Conservation (phyloP, 1,140 invertebrate genomes). For the Cyclargus thomasi region DNA sequence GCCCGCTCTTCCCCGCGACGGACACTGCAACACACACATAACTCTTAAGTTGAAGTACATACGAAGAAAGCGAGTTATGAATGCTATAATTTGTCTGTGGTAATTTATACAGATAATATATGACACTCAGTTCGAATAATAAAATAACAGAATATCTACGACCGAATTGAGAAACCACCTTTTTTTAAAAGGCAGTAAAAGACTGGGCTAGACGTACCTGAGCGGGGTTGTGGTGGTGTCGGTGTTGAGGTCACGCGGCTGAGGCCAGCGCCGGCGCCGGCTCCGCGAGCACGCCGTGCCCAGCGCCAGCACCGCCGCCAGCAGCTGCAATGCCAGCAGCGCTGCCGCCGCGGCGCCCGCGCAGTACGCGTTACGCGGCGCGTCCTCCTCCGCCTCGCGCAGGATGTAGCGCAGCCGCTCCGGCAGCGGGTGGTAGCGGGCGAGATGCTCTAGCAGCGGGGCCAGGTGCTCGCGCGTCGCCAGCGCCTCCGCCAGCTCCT, state of each 20-base stretch:
- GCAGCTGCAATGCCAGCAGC: conserved; percentile 38
- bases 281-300: conserved; percentile 22
- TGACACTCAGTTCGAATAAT: no score
- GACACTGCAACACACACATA: conserved; percentile 21
- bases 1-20: conserved; percentile 29
- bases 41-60: no score
- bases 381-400: conserved; percentile 45
- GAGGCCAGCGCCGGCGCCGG: background rate
- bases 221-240: conserved; percentile 27
- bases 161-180: no score
- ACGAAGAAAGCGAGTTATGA: no score
- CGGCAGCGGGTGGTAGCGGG: conserved; percentile 45
- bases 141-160: no score
- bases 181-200: no score
- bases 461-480: conserved; percentile 39
- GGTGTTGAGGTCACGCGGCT: background rate
- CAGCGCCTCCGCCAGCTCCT: conserved; percentile 33
- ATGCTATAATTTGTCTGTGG: no score
- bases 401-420: conserved; percentile 37
- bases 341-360: conserved; percentile 22
- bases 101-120: no score
- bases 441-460: conserved; percentile 42
- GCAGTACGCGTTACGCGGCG: conserved; percentile 39
- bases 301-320: conserved; percentile 33
- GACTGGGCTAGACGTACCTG: conserved; percentile 15